Evolutionary conservation across 1,140 invertebrate genomes (phyloP), one percentile per base, ranked within the genome.

Genomic region (Caenorhabditis latens): DNA sequence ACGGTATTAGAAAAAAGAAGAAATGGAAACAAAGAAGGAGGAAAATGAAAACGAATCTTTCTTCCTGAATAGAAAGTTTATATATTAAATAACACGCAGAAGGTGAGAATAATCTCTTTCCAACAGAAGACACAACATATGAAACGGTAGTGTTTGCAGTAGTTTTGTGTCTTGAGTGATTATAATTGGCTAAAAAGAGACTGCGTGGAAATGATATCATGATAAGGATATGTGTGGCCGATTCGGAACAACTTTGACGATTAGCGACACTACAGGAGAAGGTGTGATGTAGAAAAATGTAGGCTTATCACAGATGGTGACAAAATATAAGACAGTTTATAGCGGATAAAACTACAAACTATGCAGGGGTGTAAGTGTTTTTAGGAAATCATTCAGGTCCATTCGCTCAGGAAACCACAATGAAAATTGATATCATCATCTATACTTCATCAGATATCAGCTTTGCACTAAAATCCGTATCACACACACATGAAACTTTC

Each of bases 51-150:
- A 32, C 19, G 42, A 43, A 32, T 63, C 5, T 63, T 8, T 63
- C 21, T 71, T 46, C 42, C 42, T 43, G 42, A n/a, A 71, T 46
- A 48, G 14, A 71, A 71, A 71, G 42, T 71, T 19, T 46, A 71
- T 46, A 71, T 43, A 71, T 71, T 71, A n/a, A 21, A 71, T 46
- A 48, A 43, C 42, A 40, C 19, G 13, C 16, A 46, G 42, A 19
- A 46, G 42, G 42, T 71, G 65, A 71, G 19, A 46, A 71, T 46
- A 43, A 48, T 71, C 19, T 46, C 9, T 46, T 71, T 19, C 42
- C 19, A 79, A 79, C 71, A 79, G 6, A 79, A 50, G 71, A 79
- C 43, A 79, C 71, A 79, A 50, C n/a, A 50, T 79, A 79, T 79
- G 71, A 79, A 79, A 53, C 46, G 43, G 71, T 79, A 21, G 21